Evolutionary conservation across 2,797 vertebrate species (phyloP).

Genomic region (Schizopygopsis pylzovi): DNA sequence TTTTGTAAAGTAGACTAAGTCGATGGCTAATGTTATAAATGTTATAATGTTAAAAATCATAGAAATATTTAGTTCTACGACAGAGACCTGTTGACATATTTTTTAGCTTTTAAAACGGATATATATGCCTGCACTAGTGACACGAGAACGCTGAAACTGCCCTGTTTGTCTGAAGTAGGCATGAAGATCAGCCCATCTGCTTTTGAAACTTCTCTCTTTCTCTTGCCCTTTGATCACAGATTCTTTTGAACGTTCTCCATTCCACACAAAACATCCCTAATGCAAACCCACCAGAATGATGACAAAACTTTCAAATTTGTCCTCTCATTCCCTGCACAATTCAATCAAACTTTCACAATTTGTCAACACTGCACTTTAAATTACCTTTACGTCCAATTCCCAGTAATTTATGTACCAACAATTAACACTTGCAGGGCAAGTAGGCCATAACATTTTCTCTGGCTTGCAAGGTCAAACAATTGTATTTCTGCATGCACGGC

Average conservation of each 20-base stretch:
- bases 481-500: background rate
- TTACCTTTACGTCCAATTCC: background rate
- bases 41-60: too few relatives aligned
- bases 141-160: background rate
- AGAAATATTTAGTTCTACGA: background rate
- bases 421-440: background rate
- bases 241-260: conserved; percentile 36
- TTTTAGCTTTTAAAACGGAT: background rate
- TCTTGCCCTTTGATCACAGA: conserved; percentile 36
- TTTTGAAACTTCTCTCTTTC: conserved; percentile 11
- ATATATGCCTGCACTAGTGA: background rate
- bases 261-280: background rate
- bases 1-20: background rate
- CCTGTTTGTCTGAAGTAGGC: conserved; percentile 24
- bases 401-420: background rate
- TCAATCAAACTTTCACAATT: background rate
- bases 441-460: background rate
- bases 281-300: background rate
- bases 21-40: background rate
- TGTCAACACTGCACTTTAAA: background rate
- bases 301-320: background rate
- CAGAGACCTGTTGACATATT: background rate
- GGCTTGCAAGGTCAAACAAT: background rate
- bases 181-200: conserved; percentile 12
- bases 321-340: background rate